Conservation (phyloP, 2,888 invertebrate genomes). For the Hedychridium roseum region DNA sequence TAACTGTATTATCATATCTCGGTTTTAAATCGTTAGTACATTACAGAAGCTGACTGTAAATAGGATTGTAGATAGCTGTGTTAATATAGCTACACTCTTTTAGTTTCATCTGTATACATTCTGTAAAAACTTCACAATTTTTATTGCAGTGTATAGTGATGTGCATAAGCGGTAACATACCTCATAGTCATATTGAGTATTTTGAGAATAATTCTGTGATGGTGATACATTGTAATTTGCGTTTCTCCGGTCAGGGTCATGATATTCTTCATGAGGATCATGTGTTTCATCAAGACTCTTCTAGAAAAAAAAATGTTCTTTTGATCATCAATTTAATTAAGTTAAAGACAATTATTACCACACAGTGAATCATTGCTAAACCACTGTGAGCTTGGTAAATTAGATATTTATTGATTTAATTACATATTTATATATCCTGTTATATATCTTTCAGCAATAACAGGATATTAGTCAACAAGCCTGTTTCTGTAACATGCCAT, state of each 20-base stretch:
- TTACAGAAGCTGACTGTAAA: no score
- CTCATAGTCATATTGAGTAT: conserved; percentile 57
- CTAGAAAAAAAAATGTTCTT: conserved; percentile 33
- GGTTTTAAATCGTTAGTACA: not conserved
- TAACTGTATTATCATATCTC: conserved; percentile 20
- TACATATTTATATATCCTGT: conserved; percentile 1
- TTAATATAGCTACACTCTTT: no score
- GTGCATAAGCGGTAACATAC: conserved; percentile 34
- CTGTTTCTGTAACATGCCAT: no score
- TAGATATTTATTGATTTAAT: conserved; percentile 6
- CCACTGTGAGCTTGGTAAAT: no score
- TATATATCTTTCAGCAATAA: no score
- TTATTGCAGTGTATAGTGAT: not conserved
- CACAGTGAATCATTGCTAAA: no score
- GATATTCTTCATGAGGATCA: conserved; percentile 50
- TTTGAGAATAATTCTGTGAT: conserved; percentile 53
- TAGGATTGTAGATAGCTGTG: no score
- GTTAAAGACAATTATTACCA: not conserved
- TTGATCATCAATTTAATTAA: conserved; percentile 1
- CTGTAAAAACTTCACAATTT: not conserved
- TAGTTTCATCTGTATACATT: not conserved
- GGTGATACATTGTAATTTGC: conserved; percentile 58
- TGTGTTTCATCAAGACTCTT: conserved; percentile 53
- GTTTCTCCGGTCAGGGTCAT: conserved; percentile 57
- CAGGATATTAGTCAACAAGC: no score